Evolutionary conservation across 1,140 invertebrate genomes (phyloP), one percentile per base, ranked within the genome.

Genomic region (Aethina tumida): DNA sequence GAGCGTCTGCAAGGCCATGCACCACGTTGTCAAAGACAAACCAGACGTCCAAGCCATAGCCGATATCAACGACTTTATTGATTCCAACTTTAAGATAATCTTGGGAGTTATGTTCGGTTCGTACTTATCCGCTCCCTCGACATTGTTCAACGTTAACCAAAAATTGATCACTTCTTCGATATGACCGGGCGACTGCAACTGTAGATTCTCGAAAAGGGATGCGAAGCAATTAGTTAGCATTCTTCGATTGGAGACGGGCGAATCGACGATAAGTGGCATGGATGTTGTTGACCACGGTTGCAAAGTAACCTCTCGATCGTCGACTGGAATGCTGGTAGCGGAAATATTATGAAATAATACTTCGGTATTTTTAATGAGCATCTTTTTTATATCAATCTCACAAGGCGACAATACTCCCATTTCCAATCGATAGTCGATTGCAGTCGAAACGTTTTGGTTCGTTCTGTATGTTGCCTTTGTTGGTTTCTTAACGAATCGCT

Each of bases 81-180:
- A 79, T 50, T 75, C 69, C 0, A 74, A 66, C 25, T 75, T 79
- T 18, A 90, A 68, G 6, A 75, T 70, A 37, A 90, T 79, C 27
- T 76, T 69, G 15, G 84, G 84, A 28, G 73, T 69, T 33, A 79
- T 65, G 4, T 71, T 70, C 4, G 81, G 69, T 54, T 78, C 59
- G 28, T 64, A 64, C 57, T 48, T 47, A 29, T 35, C 71, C 62
- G 58, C 30, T 69, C 70, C 44, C n/a, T n/a, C n/a, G n/a, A n/a
- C n/a, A n/a, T n/a, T n/a, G 74, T 86, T 89, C 26, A 90, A 59
- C 1, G 82, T 87, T 24, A 90, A 66, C 87, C 87, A 91, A 37
- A 89, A 65, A 36, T 87, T 81, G 4, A 91, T 63, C 24, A 88
- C 73, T 48, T 84, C 73, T 60, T 91, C 85, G 53, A 89, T 68